These are phyloP conservation scores for Melinaea marsaeus DNA, from an alignment of 2,888 invertebrate species.

Conservation along the genomic window DNA sequence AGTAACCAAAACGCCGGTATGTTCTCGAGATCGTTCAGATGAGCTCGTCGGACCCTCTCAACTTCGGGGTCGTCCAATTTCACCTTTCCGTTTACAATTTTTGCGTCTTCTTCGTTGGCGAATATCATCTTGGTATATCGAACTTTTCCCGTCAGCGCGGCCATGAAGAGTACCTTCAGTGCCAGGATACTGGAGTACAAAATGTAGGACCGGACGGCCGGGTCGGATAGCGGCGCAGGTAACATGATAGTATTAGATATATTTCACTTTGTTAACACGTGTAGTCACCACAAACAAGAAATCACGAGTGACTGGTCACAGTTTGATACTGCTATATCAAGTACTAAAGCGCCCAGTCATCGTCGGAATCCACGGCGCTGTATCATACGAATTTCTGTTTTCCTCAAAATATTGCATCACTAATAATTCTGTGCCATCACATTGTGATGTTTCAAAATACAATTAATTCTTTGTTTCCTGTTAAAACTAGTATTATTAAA, in stretches of 20 bases:
- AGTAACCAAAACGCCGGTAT: constrained; percentile 80
- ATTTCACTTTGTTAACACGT: constrained; percentile 37
- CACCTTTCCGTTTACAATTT: constrained; percentile 37
- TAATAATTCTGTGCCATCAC: not conserved
- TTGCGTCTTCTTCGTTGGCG: constrained; percentile 61
- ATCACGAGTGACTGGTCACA: not conserved
- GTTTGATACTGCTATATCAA: not conserved
- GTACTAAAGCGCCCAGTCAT: not conserved
- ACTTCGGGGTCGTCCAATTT: constrained; percentile 59
- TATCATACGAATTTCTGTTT: not conserved
- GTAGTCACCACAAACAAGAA: constrained; percentile 17
- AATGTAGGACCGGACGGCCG: constrained; percentile 54
- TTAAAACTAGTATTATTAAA: no score
- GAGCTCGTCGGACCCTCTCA: constrained; percentile 74
- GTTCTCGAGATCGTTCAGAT: constrained; percentile 84
- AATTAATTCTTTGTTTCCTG: not conserved
- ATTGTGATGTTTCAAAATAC: not conserved
- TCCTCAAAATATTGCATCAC: not conserved
- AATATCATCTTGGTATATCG: constrained; percentile 50
- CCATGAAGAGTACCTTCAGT: constrained; percentile 51
- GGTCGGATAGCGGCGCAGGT: constrained; percentile 8
- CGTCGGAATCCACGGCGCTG: not conserved
- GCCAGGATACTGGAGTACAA: constrained; percentile 58
- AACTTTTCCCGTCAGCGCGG: constrained; percentile 45
- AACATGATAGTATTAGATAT: constrained; percentile 37